phyloP scores from a whole-genome alignment of 2,888 invertebrate species.

The Melolontha melolontha region DNA sequence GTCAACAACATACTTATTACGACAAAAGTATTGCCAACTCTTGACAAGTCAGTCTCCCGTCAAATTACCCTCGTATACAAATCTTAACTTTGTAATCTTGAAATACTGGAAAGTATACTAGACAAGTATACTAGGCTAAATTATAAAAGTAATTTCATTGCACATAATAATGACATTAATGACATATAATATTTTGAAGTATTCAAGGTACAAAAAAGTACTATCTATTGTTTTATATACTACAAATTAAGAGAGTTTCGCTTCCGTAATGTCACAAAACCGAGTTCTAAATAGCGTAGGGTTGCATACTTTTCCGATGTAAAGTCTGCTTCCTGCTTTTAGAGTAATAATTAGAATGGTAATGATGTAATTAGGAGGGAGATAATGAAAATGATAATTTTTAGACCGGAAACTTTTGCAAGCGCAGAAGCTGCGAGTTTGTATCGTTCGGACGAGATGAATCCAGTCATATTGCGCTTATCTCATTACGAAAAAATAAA shows the following conservation, averaged over 20 bases:
- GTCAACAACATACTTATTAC: too few relatives aligned
- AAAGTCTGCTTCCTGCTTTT: conserved; percentile 45
- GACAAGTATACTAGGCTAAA: too few relatives aligned
- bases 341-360: conserved; percentile 58
- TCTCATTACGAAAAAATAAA: conserved; percentile 13
- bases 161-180: too few relatives aligned
- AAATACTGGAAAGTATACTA: too few relatives aligned
- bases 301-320: conserved; percentile 9
- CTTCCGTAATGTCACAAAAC: conserved; percentile 13
- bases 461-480: conserved; percentile 24
- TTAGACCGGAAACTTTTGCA: conserved; percentile 46
- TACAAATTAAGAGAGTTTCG: conserved; percentile 13
- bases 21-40: too few relatives aligned
- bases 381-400: conserved; percentile 62
- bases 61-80: too few relatives aligned
- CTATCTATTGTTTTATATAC: background rate
- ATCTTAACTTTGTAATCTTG: too few relatives aligned
- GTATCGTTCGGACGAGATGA: conserved; percentile 20
- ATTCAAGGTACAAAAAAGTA: too few relatives aligned
- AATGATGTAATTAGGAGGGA: conserved; percentile 60
- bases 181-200: too few relatives aligned
- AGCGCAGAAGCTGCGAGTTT: conserved; percentile 15
- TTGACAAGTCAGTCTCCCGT: too few relatives aligned
- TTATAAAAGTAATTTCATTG: too few relatives aligned
- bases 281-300: background rate